A percentile compares a stretch with the other conserved stretches of the same genome.
phyloP scores from a whole-genome alignment of 2,113 vertebrate species.

The Nycticryphes semicollaris region DNA sequence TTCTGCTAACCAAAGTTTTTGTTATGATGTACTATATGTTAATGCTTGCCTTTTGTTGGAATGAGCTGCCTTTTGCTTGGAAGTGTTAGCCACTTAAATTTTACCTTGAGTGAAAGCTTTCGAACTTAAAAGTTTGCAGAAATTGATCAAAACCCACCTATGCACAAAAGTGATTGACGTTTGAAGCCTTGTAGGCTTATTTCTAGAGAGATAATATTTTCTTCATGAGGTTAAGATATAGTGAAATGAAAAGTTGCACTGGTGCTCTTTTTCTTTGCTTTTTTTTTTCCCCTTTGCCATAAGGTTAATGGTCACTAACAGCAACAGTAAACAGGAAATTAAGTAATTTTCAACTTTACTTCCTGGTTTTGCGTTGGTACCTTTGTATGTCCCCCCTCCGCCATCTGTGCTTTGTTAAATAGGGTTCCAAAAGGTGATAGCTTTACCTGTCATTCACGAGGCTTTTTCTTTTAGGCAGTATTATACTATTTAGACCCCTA shows the following conservation, averaged over 20 bases:
- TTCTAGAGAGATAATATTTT: not conserved
- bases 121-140: not conserved
- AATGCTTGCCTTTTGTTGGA: not conserved
- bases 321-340: not conserved
- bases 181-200: not conserved
- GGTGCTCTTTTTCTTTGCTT: not conserved
- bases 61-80: not conserved
- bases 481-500: not conserved
- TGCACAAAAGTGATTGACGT: not conserved
- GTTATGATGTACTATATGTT: not conserved
- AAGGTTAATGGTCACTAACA: not conserved
- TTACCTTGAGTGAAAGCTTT: not conserved
- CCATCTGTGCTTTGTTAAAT: not conserved
- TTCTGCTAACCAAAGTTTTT: not conserved
- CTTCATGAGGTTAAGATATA: not conserved
- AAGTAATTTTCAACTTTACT: not conserved
- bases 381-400: not conserved
- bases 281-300: not conserved
- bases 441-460: not conserved
- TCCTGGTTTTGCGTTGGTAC: not conserved
- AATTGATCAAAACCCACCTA: not conserved
- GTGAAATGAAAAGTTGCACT: not conserved
- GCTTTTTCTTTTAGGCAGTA: not conserved
- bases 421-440: not conserved
- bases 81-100: not conserved